These are phyloP conservation scores for Agapornis roseicollis DNA, from an alignment of 2,113 vertebrate genomes.

Conservation along the genomic window DNA sequence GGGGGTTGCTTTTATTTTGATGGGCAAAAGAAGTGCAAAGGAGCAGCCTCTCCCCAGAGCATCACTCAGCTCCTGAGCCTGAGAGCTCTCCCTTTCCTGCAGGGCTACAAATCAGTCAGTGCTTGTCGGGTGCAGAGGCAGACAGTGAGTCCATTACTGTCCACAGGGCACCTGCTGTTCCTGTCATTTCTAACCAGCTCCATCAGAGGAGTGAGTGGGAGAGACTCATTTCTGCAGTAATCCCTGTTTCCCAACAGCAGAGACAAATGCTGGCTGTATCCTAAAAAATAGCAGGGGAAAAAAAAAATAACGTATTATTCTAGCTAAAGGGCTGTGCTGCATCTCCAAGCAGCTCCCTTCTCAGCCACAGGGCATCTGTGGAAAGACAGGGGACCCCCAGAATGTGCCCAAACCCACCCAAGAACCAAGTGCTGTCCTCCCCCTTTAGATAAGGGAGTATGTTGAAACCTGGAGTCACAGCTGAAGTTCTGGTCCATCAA, in stretches of 20 bases:
- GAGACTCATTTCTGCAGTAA: constrained; percentile 30
- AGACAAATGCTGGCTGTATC: background rate
- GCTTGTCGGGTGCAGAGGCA: background rate
- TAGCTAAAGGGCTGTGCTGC: background rate
- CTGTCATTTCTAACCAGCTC: constrained; percentile 14
- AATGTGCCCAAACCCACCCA: background rate
- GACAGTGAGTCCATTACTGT: background rate
- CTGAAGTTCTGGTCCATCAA: background rate
- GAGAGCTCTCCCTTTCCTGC: background rate
- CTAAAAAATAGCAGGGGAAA: background rate
- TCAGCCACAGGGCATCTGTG: background rate
- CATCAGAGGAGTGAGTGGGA: constrained; percentile 4
- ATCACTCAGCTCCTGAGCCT: background rate
- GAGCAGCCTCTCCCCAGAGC: background rate
- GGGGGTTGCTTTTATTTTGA: background rate
- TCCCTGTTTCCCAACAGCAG: constrained; percentile 25
- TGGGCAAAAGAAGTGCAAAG: background rate
- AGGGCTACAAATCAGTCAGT: background rate
- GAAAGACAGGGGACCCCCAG: background rate
- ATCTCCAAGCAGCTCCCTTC: background rate
- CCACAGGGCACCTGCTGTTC: constrained; percentile 17
- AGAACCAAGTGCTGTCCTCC: background rate
- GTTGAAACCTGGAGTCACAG: background rate
- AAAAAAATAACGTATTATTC: background rate
- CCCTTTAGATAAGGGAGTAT: background rate